Evolutionary conservation across 2,888 invertebrate species (phyloP).

Genomic region (Cybosia mesomella): DNA sequence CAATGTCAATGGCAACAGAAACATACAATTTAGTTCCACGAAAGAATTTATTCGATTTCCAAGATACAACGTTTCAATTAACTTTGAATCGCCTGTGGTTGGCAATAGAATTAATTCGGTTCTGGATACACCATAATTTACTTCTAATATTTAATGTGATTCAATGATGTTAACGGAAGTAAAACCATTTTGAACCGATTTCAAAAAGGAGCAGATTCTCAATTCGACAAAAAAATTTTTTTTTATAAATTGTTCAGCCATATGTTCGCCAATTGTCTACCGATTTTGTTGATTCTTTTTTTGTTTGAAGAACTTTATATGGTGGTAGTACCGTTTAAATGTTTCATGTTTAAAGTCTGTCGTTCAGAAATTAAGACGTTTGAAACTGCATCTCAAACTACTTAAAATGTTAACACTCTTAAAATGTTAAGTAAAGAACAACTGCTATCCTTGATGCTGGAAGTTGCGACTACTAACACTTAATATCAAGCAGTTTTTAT

Average conservation of each 20-base stretch:
- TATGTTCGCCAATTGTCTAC: too few species aligned
- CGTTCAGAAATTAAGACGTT: too few species aligned
- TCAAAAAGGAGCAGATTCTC: neutral
- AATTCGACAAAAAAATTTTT: too few species aligned
- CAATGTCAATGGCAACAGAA: slow-evolving; percentile 2
- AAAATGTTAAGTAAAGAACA: too few species aligned
- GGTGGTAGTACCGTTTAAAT: too few species aligned
- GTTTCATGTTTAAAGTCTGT: too few species aligned
- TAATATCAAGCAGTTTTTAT: neutral
- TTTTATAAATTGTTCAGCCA: too few species aligned
- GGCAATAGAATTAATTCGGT: neutral
- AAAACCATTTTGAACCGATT: neutral
- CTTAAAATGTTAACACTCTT: too few species aligned
- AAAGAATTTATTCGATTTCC: neutral
- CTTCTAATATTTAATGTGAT: neutral
- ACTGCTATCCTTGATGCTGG: neutral
- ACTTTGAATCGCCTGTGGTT: slow-evolving; percentile 1
- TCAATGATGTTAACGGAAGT: neutral
- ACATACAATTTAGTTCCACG: neutral
- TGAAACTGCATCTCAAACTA: too few species aligned
- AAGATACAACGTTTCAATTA: slow-evolving; percentile 9
- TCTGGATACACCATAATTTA: neutral
- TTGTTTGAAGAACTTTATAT: too few species aligned
- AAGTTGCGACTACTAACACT: neutral
- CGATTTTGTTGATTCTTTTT: too few species aligned